Evolutionary conservation across 2,888 invertebrate species (phyloP).

Genomic region (Plutella xylostella): DNA sequence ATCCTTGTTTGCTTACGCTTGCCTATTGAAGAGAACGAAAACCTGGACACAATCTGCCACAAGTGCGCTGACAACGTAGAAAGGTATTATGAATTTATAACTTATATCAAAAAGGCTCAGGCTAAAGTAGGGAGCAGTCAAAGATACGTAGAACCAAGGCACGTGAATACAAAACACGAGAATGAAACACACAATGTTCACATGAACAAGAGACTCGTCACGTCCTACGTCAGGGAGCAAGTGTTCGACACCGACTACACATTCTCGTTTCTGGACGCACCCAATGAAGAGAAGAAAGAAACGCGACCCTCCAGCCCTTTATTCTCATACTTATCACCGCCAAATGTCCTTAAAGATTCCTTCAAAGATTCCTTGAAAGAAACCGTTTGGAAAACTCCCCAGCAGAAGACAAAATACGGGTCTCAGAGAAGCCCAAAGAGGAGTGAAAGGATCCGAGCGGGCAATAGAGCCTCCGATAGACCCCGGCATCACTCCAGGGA

Average conservation of each 20-base stretch:
- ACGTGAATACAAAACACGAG: constrained; percentile 7
- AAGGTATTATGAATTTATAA: constrained; percentile 45
- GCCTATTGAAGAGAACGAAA: constrained; percentile 42
- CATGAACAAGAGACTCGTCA: constrained; percentile 31
- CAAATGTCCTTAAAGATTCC: constrained; percentile 29
- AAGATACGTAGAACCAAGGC: constrained; percentile 19
- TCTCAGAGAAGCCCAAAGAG: too few relatives aligned
- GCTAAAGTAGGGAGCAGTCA: constrained; percentile 23
- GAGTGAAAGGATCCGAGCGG: not conserved
- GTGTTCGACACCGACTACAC: constrained; percentile 46
- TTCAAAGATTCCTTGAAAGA: constrained; percentile 20
- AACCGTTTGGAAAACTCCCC: constrained; percentile 37
- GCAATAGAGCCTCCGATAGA: constrained; percentile 19
- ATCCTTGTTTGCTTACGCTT: constrained; percentile 45
- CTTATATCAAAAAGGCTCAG: constrained; percentile 42
- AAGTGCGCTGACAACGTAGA: constrained; percentile 50
- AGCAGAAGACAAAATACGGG: too few relatives aligned
- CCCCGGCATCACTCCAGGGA: constrained; percentile 41
- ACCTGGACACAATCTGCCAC: constrained; percentile 45
- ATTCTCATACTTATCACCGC: constrained; percentile 51
- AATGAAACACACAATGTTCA: constrained; percentile 1
- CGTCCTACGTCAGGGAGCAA: constrained; percentile 45
- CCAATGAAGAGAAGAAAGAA: constrained; percentile 37
- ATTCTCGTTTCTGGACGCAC: constrained; percentile 45
- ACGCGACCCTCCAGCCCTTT: constrained; percentile 41